These are phyloP conservation scores for Thecophora atra DNA, from an alignment of 2,888 invertebrate species.

Conservation along the genomic window DNA sequence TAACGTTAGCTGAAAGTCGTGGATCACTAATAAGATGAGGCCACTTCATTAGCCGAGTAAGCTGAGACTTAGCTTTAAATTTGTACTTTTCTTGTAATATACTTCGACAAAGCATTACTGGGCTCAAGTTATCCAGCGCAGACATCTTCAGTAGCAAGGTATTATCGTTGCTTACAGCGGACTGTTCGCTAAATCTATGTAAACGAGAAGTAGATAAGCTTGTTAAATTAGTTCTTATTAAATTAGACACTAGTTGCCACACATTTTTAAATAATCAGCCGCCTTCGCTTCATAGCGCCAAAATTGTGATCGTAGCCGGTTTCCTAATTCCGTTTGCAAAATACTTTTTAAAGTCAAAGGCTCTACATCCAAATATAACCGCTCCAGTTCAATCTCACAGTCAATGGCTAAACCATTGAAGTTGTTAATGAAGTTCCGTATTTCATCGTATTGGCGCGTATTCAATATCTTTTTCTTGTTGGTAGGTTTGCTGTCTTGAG, in stretches of 20 bases:
- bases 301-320: constrained; percentile 73
- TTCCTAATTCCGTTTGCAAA: constrained; percentile 72
- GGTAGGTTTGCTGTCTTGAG: too few relatives aligned
- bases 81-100: constrained; percentile 59
- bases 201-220: neutral
- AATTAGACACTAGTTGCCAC: neutral
- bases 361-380: constrained; percentile 69
- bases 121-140: constrained; percentile 52
- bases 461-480: constrained; percentile 53
- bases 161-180: constrained; percentile 42
- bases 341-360: constrained; percentile 76
- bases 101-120: constrained; percentile 57
- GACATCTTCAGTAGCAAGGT: constrained; percentile 57
- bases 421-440: constrained; percentile 68
- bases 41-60: constrained; percentile 57
- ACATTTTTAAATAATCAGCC: constrained; percentile 67
- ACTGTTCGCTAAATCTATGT: constrained; percentile 55
- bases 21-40: constrained; percentile 60
- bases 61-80: constrained; percentile 50
- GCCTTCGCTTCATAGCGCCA: constrained; percentile 70
- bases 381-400: constrained; percentile 70
- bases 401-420: constrained; percentile 70
- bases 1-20: constrained; percentile 58
- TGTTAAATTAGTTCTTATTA: neutral
- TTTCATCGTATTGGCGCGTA: constrained; percentile 47